Evolutionary conservation across 2,113 vertebrate species (phyloP), one percentile per base, ranked within the genome.

Genomic region (Castor canadensis): DNA sequence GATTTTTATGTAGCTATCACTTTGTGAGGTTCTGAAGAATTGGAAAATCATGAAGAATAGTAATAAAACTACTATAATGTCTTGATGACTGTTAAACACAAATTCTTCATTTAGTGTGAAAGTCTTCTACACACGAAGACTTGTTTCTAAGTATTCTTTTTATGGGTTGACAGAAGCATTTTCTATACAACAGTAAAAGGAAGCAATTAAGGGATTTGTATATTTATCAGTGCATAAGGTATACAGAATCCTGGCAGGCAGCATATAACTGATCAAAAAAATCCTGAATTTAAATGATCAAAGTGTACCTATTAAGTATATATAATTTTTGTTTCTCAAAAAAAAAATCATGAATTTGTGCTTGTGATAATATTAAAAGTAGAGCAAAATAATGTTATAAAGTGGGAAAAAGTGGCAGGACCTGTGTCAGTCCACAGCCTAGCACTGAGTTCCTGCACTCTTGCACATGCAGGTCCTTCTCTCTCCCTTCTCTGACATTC

Each of bases 1-100:
- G 49, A 94, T 93, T 92, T 89, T 95, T 96, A 60, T 28, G 4
- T 87, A 89, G 91, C 87, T 87, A 90, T 93, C 26, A 87, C 84
- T 80, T 95, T 52, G 87, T 40, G 8, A 45, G 30, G 62, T 87
- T 96, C 80, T 77, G 73, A 93, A 85, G 95, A 80, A 92, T 93
- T 89, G 82, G 86, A 93, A 96, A 91, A 94, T 75, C 52, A 52
- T 58, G 73, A 92, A 82, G 56, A 43, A 32, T 79, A n/a, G 82
- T 86, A 77, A 87, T 76, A 92, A 95, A 94, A 93, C n/a, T 62
- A 82, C 20, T 7, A 38, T 71, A 88, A 56, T 56, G 85, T 67
- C 77, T 64, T 58, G 81, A 77, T 86, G 56, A 85, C 28, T 87
- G 10, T 84, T 62, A 32, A 90, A 62, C 49, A 76, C 77, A 76